Base-by-base conservation (phyloP, 2,888 invertebrate genomes). In the Cotesia congregata region DNA sequence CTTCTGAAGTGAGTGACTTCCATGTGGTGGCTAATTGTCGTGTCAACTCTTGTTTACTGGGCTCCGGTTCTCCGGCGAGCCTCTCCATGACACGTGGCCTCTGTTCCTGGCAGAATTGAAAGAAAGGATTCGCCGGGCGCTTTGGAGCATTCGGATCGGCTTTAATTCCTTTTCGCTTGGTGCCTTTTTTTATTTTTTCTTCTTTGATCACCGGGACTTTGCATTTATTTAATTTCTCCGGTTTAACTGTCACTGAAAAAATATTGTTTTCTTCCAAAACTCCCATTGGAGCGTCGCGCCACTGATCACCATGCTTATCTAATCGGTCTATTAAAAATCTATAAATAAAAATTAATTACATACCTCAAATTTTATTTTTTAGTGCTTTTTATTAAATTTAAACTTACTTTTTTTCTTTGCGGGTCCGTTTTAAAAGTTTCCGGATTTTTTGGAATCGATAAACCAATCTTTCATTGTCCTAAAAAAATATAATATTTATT, bases 91-190 rank as follows among this genome's bases (percentile, higher is more conserved):
- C 91, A 17, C 94, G 88, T n/a, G 94, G 94, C 77, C 95, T 90
- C 85, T 95, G 94, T 84, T 95, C 94, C 90, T 95, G 94, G 82
- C 95, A 95, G 88, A 94, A 95, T 89, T 95, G 94, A 85, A 95
- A 94, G 89, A 95, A 95, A 69, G 95, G 95, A 91, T 95, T 95
- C 74, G 94, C 94, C 1, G 95, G 95, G 81, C 94, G 92, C 86
- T 95, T 95, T 0, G 95, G 95, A 69, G 94, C 94, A 89, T 94
- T 94, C 0, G 94, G 94, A 90, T 95, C 95, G 83, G 90, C 90
- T 82, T 92, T 92, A 5, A 90, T 83, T 88, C 92, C 93, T 81
- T 93, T 93, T 82, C 92, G 90, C 88, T 92, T 93, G 64, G 90
- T 85, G 12, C 90, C 91, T 90, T 93, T 94, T 82, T 88, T 89